Base-by-base conservation (phyloP, 2,888 invertebrate species). In the Stictocephala bisonia region DNA sequence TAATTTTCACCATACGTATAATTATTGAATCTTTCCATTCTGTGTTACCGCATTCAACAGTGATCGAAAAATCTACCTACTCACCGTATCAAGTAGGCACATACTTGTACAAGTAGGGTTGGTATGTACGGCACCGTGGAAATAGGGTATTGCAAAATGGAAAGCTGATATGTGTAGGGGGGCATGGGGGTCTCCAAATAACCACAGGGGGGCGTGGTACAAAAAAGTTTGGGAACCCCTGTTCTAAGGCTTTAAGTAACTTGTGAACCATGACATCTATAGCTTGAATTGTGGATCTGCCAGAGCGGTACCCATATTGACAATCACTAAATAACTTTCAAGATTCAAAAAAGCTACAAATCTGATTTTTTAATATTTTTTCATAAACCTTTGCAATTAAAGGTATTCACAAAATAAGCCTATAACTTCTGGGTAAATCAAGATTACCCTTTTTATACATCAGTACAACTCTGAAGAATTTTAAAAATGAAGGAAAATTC, bases 301-400 rank as follows among this genome's bases (percentile, higher is more conserved):
- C 53, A 53, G 53, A 26, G 2, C 53, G 24, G 27, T 26, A 53
- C 11, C 53, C 53, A 53, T 26, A 53, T 26, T 53, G 53, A 53
- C n/a, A 15, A 26, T 20, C n/a, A 53, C 26, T 26, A 13, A 53
- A 53, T 6, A 53, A 11, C 24, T 53, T 53, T 11, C n/a, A 11
- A 18, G 53, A 26, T 53, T 53, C 24, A 26, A 53, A 53, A 20
- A 26, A 2, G 15, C 4, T 11, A 53, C 53, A 53, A 26, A 53
- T 26, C n/a, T 53, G 53, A 9, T 18, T 22, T 3, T 53, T 53
- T 53, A 13, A 53, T 26, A 53, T 13, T 53, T 53, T 53, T 26
- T 53, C 53, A 26, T 26, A 3, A 11, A 53, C 13, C 13, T 53
- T 53, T 7, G 24, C 20, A 3, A 53, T 26, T 9, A 53, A 11